Conservation (phyloP, 2,888 invertebrate genomes). For the Cenopis cana region DNA sequence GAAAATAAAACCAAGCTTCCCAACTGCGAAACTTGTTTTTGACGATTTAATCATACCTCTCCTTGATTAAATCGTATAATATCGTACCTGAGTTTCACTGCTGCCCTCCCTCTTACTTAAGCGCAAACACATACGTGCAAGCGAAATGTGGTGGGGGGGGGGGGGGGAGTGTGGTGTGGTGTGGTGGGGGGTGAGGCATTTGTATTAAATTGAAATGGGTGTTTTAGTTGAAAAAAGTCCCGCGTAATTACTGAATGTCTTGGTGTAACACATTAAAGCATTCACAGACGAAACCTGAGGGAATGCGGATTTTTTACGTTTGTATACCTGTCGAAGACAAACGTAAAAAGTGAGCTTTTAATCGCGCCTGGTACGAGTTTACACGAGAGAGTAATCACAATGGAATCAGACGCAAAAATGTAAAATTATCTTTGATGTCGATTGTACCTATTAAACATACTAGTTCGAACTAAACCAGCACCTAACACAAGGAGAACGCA, state of each 20-base stretch:
- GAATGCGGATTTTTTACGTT: constrained; percentile 15
- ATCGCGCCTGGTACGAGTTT: constrained; percentile 3
- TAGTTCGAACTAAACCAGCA: not conserved
- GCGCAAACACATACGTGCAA: not conserved
- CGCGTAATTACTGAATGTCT: constrained; percentile 19
- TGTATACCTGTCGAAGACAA: not conserved
- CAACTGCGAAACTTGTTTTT: too few relatives aligned
- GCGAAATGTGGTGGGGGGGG: not conserved
- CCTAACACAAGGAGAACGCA: constrained; percentile 9
- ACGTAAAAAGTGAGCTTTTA: constrained; percentile 6
- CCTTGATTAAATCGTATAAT: too few relatives aligned
- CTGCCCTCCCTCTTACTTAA: not conserved
- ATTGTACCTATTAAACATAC: not conserved
- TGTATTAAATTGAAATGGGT: not conserved
- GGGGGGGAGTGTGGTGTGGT: too few relatives aligned
- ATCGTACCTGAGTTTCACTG: not conserved
- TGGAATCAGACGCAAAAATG: too few relatives aligned
- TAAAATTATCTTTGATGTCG: too few relatives aligned
- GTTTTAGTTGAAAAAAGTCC: constrained; percentile 1
- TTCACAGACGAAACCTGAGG: constrained; percentile 33
- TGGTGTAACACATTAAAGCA: constrained; percentile 28
- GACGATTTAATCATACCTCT: too few relatives aligned
- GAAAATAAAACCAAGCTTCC: too few relatives aligned
- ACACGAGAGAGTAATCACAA: too few relatives aligned
- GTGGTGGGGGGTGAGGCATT: not conserved